phyloP scores from a whole-genome alignment of 2,888 invertebrate species.

The Eledona agricola region DNA sequence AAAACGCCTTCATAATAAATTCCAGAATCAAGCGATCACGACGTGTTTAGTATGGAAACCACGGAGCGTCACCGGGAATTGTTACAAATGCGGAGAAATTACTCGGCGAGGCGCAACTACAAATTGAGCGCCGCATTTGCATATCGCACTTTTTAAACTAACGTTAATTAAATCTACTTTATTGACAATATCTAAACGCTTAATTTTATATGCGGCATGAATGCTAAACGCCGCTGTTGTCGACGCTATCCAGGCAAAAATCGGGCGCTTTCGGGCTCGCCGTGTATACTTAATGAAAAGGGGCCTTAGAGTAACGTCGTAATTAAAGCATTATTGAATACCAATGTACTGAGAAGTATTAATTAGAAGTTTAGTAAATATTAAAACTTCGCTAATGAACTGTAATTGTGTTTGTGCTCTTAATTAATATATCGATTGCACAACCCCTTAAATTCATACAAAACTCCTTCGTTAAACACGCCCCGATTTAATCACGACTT shows the following conservation, averaged over 20 bases:
- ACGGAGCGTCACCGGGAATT: conserved; percentile 42
- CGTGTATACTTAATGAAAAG: conserved; percentile 38
- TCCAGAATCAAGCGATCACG: conserved; percentile 44
- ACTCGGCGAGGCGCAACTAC: conserved; percentile 39
- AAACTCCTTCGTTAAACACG: conserved; percentile 50
- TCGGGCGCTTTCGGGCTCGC: conserved; percentile 30
- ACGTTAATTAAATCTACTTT: conserved; percentile 47
- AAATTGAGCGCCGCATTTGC: conserved; percentile 45
- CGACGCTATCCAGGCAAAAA: no score
- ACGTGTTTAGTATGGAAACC: conserved; percentile 45
- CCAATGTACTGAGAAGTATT: conserved; percentile 57
- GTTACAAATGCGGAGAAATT: conserved; percentile 43
- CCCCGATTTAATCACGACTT: conserved; percentile 42
- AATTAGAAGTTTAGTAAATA: conserved; percentile 62
- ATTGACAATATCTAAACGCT: conserved; percentile 50
- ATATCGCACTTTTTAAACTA: conserved; percentile 45
- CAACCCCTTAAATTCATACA: conserved; percentile 57
- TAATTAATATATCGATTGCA: conserved; percentile 62
- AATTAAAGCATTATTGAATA: conserved; percentile 55
- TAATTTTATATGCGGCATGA: conserved; percentile 45
- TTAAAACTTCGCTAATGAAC: conserved; percentile 62
- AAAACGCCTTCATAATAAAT: conserved; percentile 44
- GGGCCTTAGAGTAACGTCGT: conserved; percentile 40
- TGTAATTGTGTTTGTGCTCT: conserved; percentile 62
- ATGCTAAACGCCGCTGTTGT: conserved; percentile 39